Evolutionary conservation across 2,888 invertebrate genomes (phyloP).

Genomic region (Prosapia bicincta): DNA sequence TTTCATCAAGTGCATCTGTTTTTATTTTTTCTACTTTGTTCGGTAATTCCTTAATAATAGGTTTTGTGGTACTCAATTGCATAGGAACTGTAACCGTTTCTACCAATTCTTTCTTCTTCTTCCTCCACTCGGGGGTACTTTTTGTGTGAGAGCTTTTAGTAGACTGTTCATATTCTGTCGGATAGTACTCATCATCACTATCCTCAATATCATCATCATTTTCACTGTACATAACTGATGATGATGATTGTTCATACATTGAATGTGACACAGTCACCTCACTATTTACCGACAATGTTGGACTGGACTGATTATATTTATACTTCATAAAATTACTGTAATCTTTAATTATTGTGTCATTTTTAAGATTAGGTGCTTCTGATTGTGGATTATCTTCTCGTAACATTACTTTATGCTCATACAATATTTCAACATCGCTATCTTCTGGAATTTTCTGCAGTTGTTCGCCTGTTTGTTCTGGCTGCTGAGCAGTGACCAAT

Average conservation of each 20-base stretch:
- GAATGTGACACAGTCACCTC: background rate
- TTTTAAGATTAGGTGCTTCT: background rate
- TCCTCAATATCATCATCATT: background rate
- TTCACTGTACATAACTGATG: background rate
- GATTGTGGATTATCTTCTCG: background rate
- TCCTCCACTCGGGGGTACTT: background rate
- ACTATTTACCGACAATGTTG: background rate
- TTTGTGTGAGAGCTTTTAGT: background rate
- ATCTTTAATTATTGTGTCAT: background rate
- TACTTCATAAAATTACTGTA: background rate
- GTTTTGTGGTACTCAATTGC: background rate
- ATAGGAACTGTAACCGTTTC: background rate
- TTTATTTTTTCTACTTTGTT: background rate
- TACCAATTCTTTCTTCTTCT: background rate
- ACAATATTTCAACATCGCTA: background rate
- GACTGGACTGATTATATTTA: background rate
- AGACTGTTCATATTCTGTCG: background rate
- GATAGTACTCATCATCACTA: background rate
- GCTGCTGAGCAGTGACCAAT: background rate
- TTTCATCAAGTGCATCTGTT: slow-evolving; percentile 26
- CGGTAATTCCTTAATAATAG: background rate
- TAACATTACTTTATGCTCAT: background rate
- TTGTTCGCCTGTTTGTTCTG: background rate
- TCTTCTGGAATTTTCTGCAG: background rate
- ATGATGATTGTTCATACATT: background rate